Base-by-base conservation (phyloP, 1,140 invertebrate genomes). In the Wasmannia auropunctata region DNA sequence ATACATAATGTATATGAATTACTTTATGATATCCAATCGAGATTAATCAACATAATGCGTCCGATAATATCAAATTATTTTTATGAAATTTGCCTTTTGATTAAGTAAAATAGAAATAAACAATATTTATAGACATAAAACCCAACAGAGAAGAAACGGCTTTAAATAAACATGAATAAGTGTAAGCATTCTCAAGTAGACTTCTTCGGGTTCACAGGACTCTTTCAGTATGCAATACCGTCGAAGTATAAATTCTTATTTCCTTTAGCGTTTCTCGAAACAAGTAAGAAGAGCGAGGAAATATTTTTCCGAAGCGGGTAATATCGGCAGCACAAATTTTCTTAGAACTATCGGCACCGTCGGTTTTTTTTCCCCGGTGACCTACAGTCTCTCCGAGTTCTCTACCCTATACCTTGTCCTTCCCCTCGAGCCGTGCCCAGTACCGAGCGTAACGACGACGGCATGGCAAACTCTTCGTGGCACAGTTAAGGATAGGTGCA, bases 271-370 rank as follows among this genome's bases (percentile, higher is more conserved):
- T 28, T 49, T 46, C 31, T 58, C 25, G 37, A 86, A 87, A 31
- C 77, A 54, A 74, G 56, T 72, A 58, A 28, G 22, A 62, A 67
- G 85, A 72, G 58, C 5, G 67, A 84, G 84, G 84, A 31, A 34
- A 46, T 63, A 77, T 77, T 65, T 49, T 65, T 31, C 28, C 43
- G 22, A 25, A 65, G 14, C 14, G 10, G 16, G 19, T 92, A 88
- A 89, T 84, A 91, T 91, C 77, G 58, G 56, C 56, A 75, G 51
- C 65, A 67, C 86, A 79, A 90, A 84, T 90, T 91, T 87, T 51
- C 80, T 63, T 72, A 22, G 25, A 80, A 75, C 58, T 85, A 77
- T 72, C 65, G 56, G 19, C 16, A 76, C 51, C 76, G 70, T 75
- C 80, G 51, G n/a, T n/a, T n/a, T n/a, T n/a, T n/a, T 22, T 63